Evolutionary conservation across 1,140 invertebrate genomes (phyloP), one percentile per base, ranked within the genome.

Genomic region (Oscheius sp.): DNA sequence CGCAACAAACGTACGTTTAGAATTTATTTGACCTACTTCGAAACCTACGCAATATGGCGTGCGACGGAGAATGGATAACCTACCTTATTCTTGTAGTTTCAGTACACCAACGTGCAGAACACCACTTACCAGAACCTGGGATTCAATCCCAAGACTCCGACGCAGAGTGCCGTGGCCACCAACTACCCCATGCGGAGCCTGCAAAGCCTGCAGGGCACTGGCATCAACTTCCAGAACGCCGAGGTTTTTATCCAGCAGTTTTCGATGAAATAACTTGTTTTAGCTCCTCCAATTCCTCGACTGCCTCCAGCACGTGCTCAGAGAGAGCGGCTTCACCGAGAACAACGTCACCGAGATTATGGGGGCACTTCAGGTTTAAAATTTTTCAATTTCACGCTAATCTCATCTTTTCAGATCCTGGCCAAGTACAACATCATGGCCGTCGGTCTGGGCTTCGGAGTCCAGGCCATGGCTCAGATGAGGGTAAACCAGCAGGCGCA

Each of bases 381-480:
- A 7, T 46, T 70, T 15, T 1, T 13, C 18, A 20, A 67, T 7
- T 49, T 67, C 20, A 10, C 13, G 7, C 3, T n/a, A 20, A n/a
- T 28, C 13, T 15, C 26, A 15, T 67, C 59, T 7, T 67, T 20
- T 46, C 52, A 69, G 63, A 93, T 94, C 28, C 88, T 97, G 62
- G 92, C 93, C 78, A 95, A 92, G 91, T 90, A 96, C 87, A 93
- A 94, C 80, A 91, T 97, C 74, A 88, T 97, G 28, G 93, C 92
- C 45, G 90, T 95, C 87, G 92, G 92, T 20, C 88, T 95, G 66
- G 91, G 92, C 3, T 86, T 93, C 73, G 85, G 86, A 38, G 84
- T 85, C 61, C 75, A 75, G 55, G 79, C 77, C 63, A 82, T 78
- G 82, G 82, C 70, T 68, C 81, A 78, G 75, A 81, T 73, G 68